Base-by-base conservation (phyloP, 2,113 vertebrate species). In the Melozone crissalis region DNA sequence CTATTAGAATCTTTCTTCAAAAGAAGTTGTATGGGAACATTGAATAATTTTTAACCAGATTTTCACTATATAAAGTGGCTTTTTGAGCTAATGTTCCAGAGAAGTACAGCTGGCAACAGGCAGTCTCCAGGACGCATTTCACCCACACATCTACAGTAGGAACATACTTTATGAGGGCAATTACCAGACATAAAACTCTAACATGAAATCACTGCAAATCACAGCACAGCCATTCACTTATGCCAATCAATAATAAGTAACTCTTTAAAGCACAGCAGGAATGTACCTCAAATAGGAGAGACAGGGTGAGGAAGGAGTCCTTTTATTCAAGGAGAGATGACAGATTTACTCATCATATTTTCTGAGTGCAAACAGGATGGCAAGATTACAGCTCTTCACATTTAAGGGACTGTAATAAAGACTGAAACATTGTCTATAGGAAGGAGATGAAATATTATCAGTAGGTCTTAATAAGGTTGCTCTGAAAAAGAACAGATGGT, bases 401-500 rank as follows among this genome's bases (percentile, higher is more conserved):
- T 93, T 84, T 59, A 80, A 90, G 20, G 23, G 20, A 22, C 30
- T 74, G 27, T 30, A 84, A 83, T 93, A 90, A 90, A 85, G 63
- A 22, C 63, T 90, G 67, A 69, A 78, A 84, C 39, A 52, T 81
- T 78, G 68, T 84, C 15, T 61, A 37, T 77, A 90, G 26, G 52
- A 75, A 92, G 57, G 61, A 92, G 90, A 80, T 90, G 75, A 96
- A 93, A 88, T 95, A 78, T 49, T 90, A 95, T 92, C 90, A 84
- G 49, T 74, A 24, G 22, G 24, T 80, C 90, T 94, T 96, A 96
- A 92, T 96, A 94, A 92, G 91, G 39, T 44, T 90, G 51, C 78
- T 91, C 79, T 91, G 84, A 94, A 72, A 91, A 87, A 86, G 79
- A 95, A 84, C 93, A 95, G 92, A 95, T 95, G 85, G 82, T 84